Evolutionary conservation across 2,888 invertebrate species (phyloP), one percentile per base, ranked within the genome.

Genomic region (Lucinisca nassula): DNA sequence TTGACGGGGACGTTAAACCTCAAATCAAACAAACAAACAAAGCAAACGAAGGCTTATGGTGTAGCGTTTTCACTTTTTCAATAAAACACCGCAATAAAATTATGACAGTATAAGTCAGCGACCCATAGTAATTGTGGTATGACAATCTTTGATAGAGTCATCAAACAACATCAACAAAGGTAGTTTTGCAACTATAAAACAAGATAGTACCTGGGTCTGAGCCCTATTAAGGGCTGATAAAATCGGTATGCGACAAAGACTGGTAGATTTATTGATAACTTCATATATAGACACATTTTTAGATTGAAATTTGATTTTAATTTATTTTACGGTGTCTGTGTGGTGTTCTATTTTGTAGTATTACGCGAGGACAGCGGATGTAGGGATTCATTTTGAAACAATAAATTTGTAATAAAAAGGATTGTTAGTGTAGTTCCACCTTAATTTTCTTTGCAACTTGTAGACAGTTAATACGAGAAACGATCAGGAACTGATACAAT

Each of bases 311-410:
- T 61, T 61, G 24, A 30, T 61, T 61, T 24, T 61, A 61, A 61
- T 61, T 61, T 61, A 61, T 61, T 61, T 61, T 61, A 30, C 61
- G 61, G 61, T 61, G 61, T 30, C 61, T 61, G 61, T 8, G 17
- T 61, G 61, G 30, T 30, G 61, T 27, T 4, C 14, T 17, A 1
- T 10, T 27, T 27, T 6, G 8, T 61, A 30, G 61, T 61, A 61
- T 61, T 61, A 61, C 30, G 61, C 30, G 27, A 61, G 24, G 8
- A 1, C 21, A 30, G 10, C 3, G 61, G 61, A 61, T 61, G 61
- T 61, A 6, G 21, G 30, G 24, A 61, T 61, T 61, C 8, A 17
- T 45, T 45, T 45, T 45, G 17, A 17, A 12, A 17, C 45, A 45
- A 45, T 45, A 45, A 45, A 45, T 45, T 45, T 45, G 8, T 12